Base-by-base conservation (phyloP, 2,797 vertebrate genomes). In the Malacoraja senta region DNA sequence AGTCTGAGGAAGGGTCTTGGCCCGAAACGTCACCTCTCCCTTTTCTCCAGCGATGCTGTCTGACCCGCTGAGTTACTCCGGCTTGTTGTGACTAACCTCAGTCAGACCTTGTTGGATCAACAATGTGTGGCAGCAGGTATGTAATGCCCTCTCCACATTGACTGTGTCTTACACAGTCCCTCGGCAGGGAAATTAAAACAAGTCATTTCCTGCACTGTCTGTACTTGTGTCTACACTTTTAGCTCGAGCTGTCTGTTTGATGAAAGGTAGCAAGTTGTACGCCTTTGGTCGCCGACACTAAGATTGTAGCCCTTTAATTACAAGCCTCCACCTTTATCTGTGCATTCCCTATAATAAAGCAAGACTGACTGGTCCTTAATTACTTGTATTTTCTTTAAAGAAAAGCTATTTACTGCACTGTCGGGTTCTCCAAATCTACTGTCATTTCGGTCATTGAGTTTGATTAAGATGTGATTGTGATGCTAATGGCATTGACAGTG, bases 401-500 rank as follows among this genome's bases (percentile, higher is more conserved):
- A 19, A 88, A 88, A 88, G 61, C 84, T 88, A 88, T 88, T 88
- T 88, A 88, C 63, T 88, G 84, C 61, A 68, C n/a, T 88, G 84
- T 88, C 84, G 68, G 63, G n/a, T 88, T 88, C 17, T n/a, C 84
- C 84, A 88, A 35, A 88, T 88, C 61, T 24, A 24, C 84, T 88
- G 84, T 88, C 84, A 88, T 68, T 65, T 88, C 24, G 84, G 63
- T 35, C n/a, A 88, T 88, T 88, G 84, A 32, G 17, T 68, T 63
- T 88, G 84, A 88, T 88, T 88, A 88, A 88, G 61, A 88, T 63
- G 63, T 35, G 61, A 88, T 88, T 68, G 84, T 88, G 84, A 68
- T 61, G 19, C n/a, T 88, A 88, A 88, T 88, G 61, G 2, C 21
- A 88, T 88, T 68, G 84, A 68, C 84, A 88, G 21, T 88, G 84